These are phyloP conservation scores for Noctuana brunneofusca DNA, from an alignment of 2,888 invertebrate genomes.

Conservation along the genomic window DNA sequence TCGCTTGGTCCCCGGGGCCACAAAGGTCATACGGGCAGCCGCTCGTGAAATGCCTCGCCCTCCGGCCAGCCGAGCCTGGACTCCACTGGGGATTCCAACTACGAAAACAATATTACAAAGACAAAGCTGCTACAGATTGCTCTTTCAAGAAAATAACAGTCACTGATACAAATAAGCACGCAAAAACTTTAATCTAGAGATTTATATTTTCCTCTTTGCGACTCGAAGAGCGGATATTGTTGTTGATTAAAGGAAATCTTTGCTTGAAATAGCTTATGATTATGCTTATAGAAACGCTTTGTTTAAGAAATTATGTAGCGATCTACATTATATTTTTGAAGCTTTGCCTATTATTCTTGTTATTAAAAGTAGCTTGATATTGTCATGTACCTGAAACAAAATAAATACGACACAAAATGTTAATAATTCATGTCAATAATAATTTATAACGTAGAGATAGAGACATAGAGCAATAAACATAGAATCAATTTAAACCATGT, in stretches of 20 bases:
- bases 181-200: slow-evolving; percentile 26
- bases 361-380: too few species aligned
- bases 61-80: slow-evolving; percentile 50
- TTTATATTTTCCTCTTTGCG: not conserved
- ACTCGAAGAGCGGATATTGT: slow-evolving; percentile 6
- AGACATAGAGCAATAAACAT: too few species aligned
- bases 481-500: too few species aligned
- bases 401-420: too few species aligned
- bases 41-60: slow-evolving; percentile 78
- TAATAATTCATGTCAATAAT: too few species aligned
- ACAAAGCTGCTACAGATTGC: slow-evolving; percentile 32
- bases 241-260: slow-evolving; percentile 7
- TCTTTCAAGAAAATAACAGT: slow-evolving; percentile 28
- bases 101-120: slow-evolving; percentile 41
- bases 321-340: not conserved
- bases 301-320: not conserved
- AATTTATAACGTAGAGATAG: too few species aligned
- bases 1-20: slow-evolving; percentile 67
- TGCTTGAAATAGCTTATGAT: slow-evolving; percentile 8
- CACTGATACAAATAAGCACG: slow-evolving; percentile 16
- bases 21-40: slow-evolving; percentile 76
- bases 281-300: slow-evolving; percentile 1
- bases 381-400: too few species aligned
- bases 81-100: slow-evolving; percentile 55
- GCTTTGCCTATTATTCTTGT: not conserved